Conservation (phyloP, 2,113 vertebrate species). For the Willisornis vidua region DNA sequence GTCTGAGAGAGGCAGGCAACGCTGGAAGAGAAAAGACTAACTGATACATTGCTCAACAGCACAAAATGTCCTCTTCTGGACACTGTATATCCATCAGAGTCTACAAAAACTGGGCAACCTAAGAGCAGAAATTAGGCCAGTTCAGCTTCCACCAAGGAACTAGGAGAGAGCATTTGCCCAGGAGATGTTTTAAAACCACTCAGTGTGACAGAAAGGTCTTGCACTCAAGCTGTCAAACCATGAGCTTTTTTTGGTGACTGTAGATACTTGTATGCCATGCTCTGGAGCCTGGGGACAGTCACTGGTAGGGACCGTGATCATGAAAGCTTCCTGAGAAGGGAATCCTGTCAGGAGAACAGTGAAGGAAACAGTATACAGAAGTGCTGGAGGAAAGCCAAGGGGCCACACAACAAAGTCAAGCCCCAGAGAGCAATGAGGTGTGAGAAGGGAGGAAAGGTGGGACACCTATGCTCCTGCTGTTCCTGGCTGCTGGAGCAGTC, state of each 20-base stretch:
- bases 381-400: not conserved
- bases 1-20: not conserved
- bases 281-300: not conserved
- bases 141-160: not conserved
- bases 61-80: not conserved
- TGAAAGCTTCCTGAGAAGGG: not conserved
- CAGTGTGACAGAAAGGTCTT: not conserved
- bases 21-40: not conserved
- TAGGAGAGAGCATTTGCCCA: not conserved
- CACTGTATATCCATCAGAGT: not conserved
- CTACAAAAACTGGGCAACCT: not conserved
- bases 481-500: not conserved
- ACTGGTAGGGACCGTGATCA: not conserved
- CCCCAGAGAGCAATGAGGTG: not conserved
- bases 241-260: not conserved
- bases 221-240: not conserved
- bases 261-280: not conserved
- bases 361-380: not conserved
- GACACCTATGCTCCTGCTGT: fast-evolving
- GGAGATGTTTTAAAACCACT: not conserved
- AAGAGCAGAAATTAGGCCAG: not conserved
- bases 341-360: not conserved
- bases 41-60: not conserved
- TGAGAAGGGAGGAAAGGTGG: not conserved
- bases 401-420: not conserved